Base-by-base conservation (phyloP, 2,888 invertebrate genomes). In the Neuroscelio doddi region DNA sequence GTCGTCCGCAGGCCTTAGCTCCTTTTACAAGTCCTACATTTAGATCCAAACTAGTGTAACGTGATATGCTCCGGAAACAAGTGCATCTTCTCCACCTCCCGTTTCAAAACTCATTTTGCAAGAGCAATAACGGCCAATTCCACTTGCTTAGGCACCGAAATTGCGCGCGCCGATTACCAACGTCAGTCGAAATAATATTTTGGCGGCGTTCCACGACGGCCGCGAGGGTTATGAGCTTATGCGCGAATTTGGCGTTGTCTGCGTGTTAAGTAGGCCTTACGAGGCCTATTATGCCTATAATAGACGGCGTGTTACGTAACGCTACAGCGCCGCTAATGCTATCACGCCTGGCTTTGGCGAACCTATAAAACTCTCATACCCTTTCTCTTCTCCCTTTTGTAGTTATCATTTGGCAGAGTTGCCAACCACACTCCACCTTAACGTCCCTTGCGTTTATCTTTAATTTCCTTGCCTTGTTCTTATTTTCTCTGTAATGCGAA, bases 341-440 rank as follows among this genome's bases (percentile, higher is more conserved):
- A 34, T 65, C n/a, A 56, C 41, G 8, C 26, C 39, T 38, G 53
- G 14, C 21, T 3, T 8, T 3, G 30, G 30, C 9, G 9, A 9
- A 2, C 30, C 30, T 30, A 26, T 8, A 26, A 8, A 26, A 4
- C 21, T 39, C 12, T 1, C 15, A 17, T 55, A 56, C 44, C 45
- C 44, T 50, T 62, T 62, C 52, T 63, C 51, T 9, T 38, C 2
- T 15, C 15, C 16, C 63, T 55, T 44, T 39, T 38, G 71, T 76
- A 73, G 78, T 81, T 80, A 81, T 77, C 81, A 77, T 80, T 81
- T 80, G 81, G 81, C 81, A 75, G 65, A 67, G 64, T 64, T 72
- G 78, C 79, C 78, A 79, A 78, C 74, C 75, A 67, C 73, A 70
- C 69, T 69, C 8, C 9, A 5, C 21, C 21, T 3, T n/a, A n/a